Evolutionary conservation across 2,888 invertebrate species (phyloP).

Genomic region (Cepaea hortensis): DNA sequence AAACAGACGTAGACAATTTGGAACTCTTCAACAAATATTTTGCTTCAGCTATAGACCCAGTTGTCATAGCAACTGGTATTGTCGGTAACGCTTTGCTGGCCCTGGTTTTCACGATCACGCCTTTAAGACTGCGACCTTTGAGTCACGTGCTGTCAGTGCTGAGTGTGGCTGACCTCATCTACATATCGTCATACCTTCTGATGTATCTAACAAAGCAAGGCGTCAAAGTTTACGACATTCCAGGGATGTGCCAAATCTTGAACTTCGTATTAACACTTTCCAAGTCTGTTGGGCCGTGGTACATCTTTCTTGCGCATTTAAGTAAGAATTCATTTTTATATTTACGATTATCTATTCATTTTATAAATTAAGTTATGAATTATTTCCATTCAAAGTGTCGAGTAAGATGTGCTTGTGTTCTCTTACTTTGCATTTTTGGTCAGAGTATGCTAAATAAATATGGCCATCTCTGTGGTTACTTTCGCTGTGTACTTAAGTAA

Average conservation of each 20-base stretch:
- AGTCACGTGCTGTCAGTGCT: slow-evolving; percentile 35
- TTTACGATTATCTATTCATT: not conserved
- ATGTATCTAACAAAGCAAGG: slow-evolving; percentile 24
- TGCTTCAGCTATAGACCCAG: slow-evolving; percentile 28
- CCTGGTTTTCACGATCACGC: slow-evolving; percentile 35
- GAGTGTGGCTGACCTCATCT: slow-evolving; percentile 35
- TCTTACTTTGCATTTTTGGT: too few relatives aligned
- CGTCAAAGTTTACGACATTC: slow-evolving; percentile 14
- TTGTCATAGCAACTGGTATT: slow-evolving; percentile 32
- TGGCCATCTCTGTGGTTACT: too few relatives aligned
- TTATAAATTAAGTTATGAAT: too few relatives aligned
- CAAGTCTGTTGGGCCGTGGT: slow-evolving; percentile 30
- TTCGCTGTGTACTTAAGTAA: too few relatives aligned
- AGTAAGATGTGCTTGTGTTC: too few relatives aligned
- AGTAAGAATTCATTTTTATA: slow-evolving; percentile 17
- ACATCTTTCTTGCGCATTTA: slow-evolving; percentile 32
- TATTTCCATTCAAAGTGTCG: too few relatives aligned
- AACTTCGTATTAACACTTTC: slow-evolving; percentile 35
- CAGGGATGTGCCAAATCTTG: slow-evolving; percentile 37
- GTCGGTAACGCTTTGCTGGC: slow-evolving; percentile 42
- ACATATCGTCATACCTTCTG: slow-evolving; percentile 29
- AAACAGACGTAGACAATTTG: not conserved
- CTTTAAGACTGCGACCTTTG: slow-evolving; percentile 26
- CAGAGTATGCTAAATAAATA: too few relatives aligned
- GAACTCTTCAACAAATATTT: slow-evolving; percentile 31